Evolutionary conservation across 2,888 invertebrate species (phyloP), one percentile per base, ranked within the genome.

Genomic region (Amphipyra berbera): DNA sequence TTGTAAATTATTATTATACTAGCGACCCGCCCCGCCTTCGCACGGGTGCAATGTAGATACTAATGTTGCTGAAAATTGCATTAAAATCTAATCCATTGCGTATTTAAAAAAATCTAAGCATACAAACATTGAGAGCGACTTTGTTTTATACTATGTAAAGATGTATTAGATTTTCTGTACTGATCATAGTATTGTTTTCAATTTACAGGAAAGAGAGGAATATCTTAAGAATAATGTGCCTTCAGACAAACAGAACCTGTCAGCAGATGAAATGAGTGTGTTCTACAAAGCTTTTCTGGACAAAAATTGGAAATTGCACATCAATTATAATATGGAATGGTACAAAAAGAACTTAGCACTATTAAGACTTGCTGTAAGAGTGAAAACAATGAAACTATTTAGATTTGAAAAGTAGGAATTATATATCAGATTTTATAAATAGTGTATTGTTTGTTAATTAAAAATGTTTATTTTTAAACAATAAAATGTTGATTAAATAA

Each of bases 201-300:
- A 2, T 49, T 75, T 78, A n/a, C 93, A 96, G 96, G 96, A 95
- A 90, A 93, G 91, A 73, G 95, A 96, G 73, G 92, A 95, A 38
- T 97, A 96, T 80, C 85, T 96, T 4, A 90, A 92, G 70, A 87
- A 90, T 40, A 91, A 95, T 57, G 70, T 93, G 13, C 95, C 95
- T 47, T 92, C 93, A 54, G 86, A 91, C 7, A 91, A 95, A 73
- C 92, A 95, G 56, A 96, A 95, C 44, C 86, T 97, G 21, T 96
- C 96, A 5, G 96, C 97, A 0, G 98, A 98, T 90, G 97, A 97
- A 90, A 97, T 98, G 97, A 98, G 98, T 79, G 96, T 97, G 27
- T 98, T 98, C 90, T 98, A 98, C 85, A 98, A 97, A 92, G 90
- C 95, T 50, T 98, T 98, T 87, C 93, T 98, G 12, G 97, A 98